Evolutionary conservation across 2,113 vertebrate genomes (phyloP), one percentile per base, ranked within the genome.

Genomic region (Chinchilla lanigera): DNA sequence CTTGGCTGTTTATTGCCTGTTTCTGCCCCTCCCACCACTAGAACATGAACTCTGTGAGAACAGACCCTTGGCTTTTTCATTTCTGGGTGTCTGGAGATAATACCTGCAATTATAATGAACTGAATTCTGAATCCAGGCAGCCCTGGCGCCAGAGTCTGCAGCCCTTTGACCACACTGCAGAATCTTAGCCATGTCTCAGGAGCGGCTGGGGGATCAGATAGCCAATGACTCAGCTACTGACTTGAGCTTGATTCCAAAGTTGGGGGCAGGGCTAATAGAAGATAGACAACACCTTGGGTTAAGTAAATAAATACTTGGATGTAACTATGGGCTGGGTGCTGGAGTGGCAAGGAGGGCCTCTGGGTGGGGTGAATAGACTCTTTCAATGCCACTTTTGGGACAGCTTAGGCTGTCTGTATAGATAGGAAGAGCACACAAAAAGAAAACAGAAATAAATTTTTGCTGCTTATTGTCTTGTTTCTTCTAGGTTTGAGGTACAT

Each of bases 391-490:
- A 10, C 38, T 86, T 77, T 54, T n/a, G 44, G 75, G 33, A 47
- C 52, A 73, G 17, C 33, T 58, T 82, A 47, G 56, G 13, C 7
- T 95, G 22, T 67, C 35, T 90, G 30, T 83, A 20, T 13, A 93
- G 82, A 60, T 10, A 61, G 24, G 26, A 93, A 22, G 11, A 96
- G 41, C n/a, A 75, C 20, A 50, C 87, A 93, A 44, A 81, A 78
- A 96, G 38, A 78, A 94, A 90, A 44, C n/a, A 69, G 58, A 73
- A 50, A 60, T 56, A 50, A 41, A 58, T 95, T 47, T 85, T n/a
- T 78, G 22, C 22, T 92, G 80, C 52, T 26, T 89, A 63, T 81
- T 81, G 44, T 86, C 75, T 93, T n/a, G n/a, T 82, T 91, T 88
- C 61, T 56, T 86, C 58, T 90, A 92, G 90, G 20, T 28, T n/a